Percentiles rank a stretch among this genome's conserved stretches.
phyloP scores from a whole-genome alignment of 2,113 vertebrate genomes.

The Tonatia bakeri region DNA sequence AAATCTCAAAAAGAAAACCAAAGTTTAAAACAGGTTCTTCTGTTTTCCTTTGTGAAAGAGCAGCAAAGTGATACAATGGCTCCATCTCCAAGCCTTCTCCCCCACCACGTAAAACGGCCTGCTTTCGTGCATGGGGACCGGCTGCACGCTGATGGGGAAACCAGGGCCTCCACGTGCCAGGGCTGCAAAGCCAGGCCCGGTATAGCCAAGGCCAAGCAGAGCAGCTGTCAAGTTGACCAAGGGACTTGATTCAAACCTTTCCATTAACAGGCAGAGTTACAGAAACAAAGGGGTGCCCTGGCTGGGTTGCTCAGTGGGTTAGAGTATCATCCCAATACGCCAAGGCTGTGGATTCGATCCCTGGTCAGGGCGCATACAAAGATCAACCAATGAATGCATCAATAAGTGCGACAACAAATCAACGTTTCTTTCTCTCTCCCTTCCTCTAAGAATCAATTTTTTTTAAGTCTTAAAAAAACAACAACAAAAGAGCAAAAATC shows the following conservation, averaged over 20 bases:
- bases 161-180: neutral
- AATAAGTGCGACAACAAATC: no score
- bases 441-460: no score
- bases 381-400: no score
- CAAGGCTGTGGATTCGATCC: no score
- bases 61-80: neutral
- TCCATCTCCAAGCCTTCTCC: neutral
- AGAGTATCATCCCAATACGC: no score
- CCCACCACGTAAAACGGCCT: neutral
- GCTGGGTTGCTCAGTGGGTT: no score
- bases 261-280: rapidly evolving
- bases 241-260: neutral
- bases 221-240: neutral
- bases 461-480: no score
- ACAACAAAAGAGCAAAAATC: neutral
- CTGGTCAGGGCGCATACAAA: no score
- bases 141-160: neutral
- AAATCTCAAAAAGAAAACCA: neutral
- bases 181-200: no score
- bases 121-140: neutral
- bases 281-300: neutral
- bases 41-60: neutral
- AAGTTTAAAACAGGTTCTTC: neutral
- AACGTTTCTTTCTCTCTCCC: no score
- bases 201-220: neutral